phyloP scores from a whole-genome alignment of 2,113 vertebrate genomes.

The Cygnus buccinator region DNA sequence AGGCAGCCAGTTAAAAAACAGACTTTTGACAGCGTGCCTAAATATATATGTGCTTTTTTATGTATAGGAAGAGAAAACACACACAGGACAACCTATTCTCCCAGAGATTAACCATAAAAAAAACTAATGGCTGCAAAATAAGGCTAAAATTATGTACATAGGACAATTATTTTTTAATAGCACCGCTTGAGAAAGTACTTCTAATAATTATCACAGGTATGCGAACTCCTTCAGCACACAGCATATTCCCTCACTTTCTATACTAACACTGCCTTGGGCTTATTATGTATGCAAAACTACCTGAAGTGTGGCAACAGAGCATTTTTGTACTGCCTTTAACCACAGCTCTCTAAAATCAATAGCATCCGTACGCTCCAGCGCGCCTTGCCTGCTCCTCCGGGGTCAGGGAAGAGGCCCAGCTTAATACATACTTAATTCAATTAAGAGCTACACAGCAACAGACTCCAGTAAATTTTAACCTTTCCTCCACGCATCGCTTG shows the following conservation, averaged over 20 bases:
- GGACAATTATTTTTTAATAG: background rate
- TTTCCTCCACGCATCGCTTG: background rate
- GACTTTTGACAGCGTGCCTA: background rate
- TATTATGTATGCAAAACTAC: background rate
- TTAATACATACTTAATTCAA: constrained; percentile 48
- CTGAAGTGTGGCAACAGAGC: background rate
- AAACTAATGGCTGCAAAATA: background rate
- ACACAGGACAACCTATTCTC: background rate
- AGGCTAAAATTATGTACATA: background rate
- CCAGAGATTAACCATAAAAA: background rate
- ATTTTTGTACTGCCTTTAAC: constrained; percentile 26
- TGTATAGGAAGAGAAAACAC: background rate
- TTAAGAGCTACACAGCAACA: constrained; percentile 27
- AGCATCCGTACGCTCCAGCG: background rate
- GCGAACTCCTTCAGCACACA: background rate
- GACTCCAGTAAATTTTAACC: constrained; percentile 47
- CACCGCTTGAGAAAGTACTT: background rate
- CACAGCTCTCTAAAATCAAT: constrained; percentile 36
- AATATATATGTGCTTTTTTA: background rate
- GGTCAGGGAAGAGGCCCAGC: background rate
- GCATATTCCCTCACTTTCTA: background rate
- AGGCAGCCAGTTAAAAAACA: background rate
- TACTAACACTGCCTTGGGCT: background rate
- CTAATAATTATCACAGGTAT: background rate
- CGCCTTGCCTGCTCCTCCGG: background rate